Evolutionary conservation across 2,797 vertebrate species (phyloP).

Genomic region (Bradypodion pumilum): DNA sequence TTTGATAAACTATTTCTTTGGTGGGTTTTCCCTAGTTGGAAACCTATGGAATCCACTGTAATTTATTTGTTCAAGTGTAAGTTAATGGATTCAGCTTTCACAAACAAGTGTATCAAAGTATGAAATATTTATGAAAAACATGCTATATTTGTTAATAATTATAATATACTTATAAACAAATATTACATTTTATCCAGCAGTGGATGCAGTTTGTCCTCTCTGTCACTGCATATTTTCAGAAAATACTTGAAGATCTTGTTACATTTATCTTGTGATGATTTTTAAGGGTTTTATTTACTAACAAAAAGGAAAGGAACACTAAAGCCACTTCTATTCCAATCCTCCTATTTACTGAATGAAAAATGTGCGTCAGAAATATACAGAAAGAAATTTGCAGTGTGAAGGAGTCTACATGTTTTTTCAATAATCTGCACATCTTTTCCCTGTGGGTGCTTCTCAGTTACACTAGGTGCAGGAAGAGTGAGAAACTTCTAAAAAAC

Average conservation of each 20-base stretch:
- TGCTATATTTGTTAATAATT: background rate
- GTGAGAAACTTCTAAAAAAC: constrained; percentile 18
- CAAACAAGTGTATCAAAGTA: background rate
- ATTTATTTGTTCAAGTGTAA: background rate
- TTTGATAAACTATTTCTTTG: too few species aligned
- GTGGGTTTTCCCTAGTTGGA: too few species aligned
- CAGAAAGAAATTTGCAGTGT: background rate
- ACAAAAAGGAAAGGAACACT: constrained; percentile 4
- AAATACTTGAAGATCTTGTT: background rate
- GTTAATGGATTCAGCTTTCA: background rate
- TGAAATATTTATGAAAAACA: background rate
- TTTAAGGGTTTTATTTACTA: rapidly evolving
- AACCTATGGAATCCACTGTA: background rate
- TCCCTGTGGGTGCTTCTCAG: background rate
- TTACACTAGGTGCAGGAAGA: constrained; percentile 27
- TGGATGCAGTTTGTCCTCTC: too few species aligned
- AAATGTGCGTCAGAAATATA: constrained; percentile 23
- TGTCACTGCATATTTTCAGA: background rate
- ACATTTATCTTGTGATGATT: background rate
- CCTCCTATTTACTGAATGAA: background rate
- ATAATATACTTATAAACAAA: too few species aligned
- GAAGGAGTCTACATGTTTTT: background rate
- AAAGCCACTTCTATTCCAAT: constrained; percentile 3
- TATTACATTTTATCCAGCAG: too few species aligned
- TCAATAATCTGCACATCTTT: background rate